phyloP scores from a whole-genome alignment of 2,888 invertebrate species.

The Hyposoter dolosus region DNA sequence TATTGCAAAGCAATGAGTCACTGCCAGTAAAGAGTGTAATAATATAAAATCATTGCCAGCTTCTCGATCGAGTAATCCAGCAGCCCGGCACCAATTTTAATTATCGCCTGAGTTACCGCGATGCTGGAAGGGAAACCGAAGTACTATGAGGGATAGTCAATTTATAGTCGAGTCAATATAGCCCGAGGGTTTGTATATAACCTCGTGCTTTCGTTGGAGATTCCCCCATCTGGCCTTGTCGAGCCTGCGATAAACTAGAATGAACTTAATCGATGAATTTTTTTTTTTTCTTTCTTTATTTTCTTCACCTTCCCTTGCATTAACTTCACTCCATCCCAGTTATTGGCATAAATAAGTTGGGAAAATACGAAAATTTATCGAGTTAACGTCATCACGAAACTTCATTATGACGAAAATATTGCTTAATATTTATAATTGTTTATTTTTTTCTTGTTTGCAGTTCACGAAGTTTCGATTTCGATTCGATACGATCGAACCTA shows the following conservation, averaged over 20 bases:
- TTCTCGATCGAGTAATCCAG: slow-evolving; percentile 62
- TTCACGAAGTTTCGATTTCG: slow-evolving; percentile 18
- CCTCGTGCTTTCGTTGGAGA: slow-evolving; percentile 23
- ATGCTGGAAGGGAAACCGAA: slow-evolving; percentile 48
- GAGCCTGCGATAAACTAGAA: slow-evolving; percentile 33
- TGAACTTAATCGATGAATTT: slow-evolving; percentile 30
- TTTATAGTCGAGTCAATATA: slow-evolving; percentile 71
- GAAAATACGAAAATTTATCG: neutral
- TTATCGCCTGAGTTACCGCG: slow-evolving; percentile 67
- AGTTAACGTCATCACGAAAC: neutral
- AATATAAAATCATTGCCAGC: slow-evolving; percentile 31
- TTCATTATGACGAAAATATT: neutral
- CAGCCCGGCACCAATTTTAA: slow-evolving; percentile 72
- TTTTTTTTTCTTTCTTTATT: slow-evolving; percentile 18
- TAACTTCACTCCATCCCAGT: neutral
- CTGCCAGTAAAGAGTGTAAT: slow-evolving; percentile 20
- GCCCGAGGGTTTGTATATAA: slow-evolving; percentile 63
- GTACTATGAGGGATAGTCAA: slow-evolving; percentile 66
- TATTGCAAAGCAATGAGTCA: slow-evolving; percentile 22
- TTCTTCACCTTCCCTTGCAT: slow-evolving; percentile 6
- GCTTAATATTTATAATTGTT: slow-evolving; percentile 8
- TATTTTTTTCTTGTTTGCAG: slow-evolving; percentile 32
- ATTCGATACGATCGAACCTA: neutral
- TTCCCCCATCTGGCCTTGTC: slow-evolving; percentile 47
- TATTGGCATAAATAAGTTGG: neutral